phyloP scores from a whole-genome alignment of 2,113 vertebrate species.

The Antechinus flavipes region DNA sequence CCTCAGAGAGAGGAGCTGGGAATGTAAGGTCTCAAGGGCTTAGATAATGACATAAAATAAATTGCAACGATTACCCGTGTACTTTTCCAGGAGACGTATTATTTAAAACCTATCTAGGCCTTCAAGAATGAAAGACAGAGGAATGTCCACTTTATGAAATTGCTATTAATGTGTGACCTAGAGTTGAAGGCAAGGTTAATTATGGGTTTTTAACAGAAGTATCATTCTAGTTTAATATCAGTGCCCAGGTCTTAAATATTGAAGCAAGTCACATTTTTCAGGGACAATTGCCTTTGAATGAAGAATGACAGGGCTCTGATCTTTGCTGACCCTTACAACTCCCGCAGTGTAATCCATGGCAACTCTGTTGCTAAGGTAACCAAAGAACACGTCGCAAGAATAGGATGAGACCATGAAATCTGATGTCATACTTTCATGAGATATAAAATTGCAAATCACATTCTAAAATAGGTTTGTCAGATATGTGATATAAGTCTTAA shows the following conservation, averaged over 20 bases:
- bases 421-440: constrained; percentile 86
- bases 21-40: constrained; percentile 86
- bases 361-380: constrained; percentile 90
- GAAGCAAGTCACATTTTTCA: constrained; percentile 89
- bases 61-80: constrained; percentile 91
- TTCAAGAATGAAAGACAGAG: constrained; percentile 86
- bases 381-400: constrained; percentile 74
- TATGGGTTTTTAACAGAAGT: constrained; percentile 89
- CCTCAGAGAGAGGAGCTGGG: constrained; percentile 82
- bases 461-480: constrained; percentile 79
- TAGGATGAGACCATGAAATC: constrained; percentile 85
- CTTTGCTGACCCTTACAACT: constrained; percentile 88
- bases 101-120: constrained; percentile 87
- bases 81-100: constrained; percentile 87
- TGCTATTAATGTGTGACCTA: constrained; percentile 87
- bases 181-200: constrained; percentile 89
- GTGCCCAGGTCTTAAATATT: constrained; percentile 88
- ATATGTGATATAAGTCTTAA: constrained; percentile 72
- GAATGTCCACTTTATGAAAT: constrained; percentile 92
- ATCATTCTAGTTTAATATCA: constrained; percentile 89
- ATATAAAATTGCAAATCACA: constrained; percentile 82
- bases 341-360: constrained; percentile 88
- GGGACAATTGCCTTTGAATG: constrained; percentile 94
- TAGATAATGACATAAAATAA: constrained; percentile 92
- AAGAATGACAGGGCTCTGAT: constrained; percentile 93